Evolutionary conservation across 2,888 invertebrate genomes (phyloP), one percentile per base, ranked within the genome.

Genomic region (Cordilura impudica): DNA sequence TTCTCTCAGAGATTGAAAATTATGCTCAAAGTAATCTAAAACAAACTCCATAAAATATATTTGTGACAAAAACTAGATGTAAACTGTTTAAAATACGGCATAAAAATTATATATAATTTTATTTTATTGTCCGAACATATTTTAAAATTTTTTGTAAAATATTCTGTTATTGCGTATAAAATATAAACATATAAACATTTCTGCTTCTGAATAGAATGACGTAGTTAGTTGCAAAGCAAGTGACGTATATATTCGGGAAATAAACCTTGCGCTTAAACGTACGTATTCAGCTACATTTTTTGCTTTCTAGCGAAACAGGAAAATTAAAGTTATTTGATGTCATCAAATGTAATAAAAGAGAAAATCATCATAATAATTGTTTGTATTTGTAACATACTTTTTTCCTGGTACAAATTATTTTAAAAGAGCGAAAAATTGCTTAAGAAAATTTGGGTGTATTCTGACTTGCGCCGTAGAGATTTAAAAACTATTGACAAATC

Each of bases 391-490:
- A 21, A 51, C 23, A 21, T 21, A 18, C 21, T 23, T 51, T 51
- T 51, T 21, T 2, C 35, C 12, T 0, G 4, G 4, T 35, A n/a
- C 1, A n/a, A 19, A 21, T 43, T 49, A 8, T 23, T 51, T 26
- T 14, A 49, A 14, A 43, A 14, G 14, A 12, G 16, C 53, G 54
- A 19, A n/a, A 35, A 49, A 3, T 5, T 18, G 31, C 23, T 14
- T 49, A 14, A 23, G 4, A n/a, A 7, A 18, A 39, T 75, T 79
- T 75, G 79, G 79, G 79, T 79, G 79, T 79, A 79, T 79, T 79
- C 79, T 63, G 23, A 10, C 79, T 67, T 79, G 79, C 79, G 79
- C 75, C 49, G 3, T 63, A 31, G n/a, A 26, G 7, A 35, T 7
- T 19, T 53, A 61, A 31, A 29, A 29, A 8, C 14, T n/a, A 7